Evolutionary conservation across 2,888 invertebrate genomes (phyloP), one percentile per base, ranked within the genome.

Genomic region (Melieria picta): DNA sequence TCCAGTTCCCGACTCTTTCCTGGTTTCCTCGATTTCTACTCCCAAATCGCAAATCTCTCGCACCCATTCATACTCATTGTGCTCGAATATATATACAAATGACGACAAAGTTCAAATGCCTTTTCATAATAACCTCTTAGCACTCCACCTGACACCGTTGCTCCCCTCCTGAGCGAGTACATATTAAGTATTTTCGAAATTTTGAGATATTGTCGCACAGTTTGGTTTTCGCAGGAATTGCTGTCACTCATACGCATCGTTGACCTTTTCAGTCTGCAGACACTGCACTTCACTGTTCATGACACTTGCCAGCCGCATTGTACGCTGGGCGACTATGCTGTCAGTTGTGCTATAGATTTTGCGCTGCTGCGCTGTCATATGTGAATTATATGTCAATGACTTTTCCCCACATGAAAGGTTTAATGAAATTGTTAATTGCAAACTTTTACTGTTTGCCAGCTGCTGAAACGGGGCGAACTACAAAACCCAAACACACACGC

Each of bases 371-470:
- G 13, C 60, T 60, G 43, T 52, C 67, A 67, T 50, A 66, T 67
- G 67, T 52, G 60, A 67, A 43, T 67, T 52, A 61, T 60, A 67
- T 67, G 67, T 67, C 60, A 67, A 67, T 67, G 67, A 67, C 67
- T 67, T 67, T 67, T 67, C 58, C 60, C 42, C 66, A 58, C 66
- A 67, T 67, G 52, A 67, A 61, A 52, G 50, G 45, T 67, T 67
- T 67, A 67, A 67, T 60, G 45, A 67, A 67, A 67, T 67, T 67
- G 67, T 67, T 67, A 60, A 61, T 67, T 67, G 67, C 58, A 67
- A 67, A 67, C 67, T 67, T 67, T 67, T 60, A 60, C 67, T 61
- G 60, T 43, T 43, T 43, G 58, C 58, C 13, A 58, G 52, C 60
- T 50, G 58, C 57, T 66, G 57, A 43, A 57, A 58, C 42, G 30